Conservation (phyloP, 2,113 vertebrate species). For the Brachionichthys hirsutus region DNA sequence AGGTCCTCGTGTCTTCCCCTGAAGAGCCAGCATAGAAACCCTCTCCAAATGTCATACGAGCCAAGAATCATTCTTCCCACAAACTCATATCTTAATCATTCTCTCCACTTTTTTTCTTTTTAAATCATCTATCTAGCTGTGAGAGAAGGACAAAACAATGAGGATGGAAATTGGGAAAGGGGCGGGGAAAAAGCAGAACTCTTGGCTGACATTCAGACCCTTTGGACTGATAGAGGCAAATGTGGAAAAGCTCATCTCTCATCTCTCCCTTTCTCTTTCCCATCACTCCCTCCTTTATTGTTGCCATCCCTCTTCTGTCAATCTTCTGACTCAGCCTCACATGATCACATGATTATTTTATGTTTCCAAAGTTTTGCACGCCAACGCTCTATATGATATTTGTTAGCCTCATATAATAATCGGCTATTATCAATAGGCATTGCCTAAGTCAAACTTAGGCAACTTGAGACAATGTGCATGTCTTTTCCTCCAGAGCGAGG, state of each 20-base stretch:
- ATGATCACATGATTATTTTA: background rate
- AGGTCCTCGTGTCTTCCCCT: background rate
- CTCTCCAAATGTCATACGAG: constrained; percentile 23
- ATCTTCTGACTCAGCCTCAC: constrained; percentile 21
- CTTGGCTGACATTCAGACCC: constrained; percentile 42
- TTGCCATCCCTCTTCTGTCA: constrained; percentile 12
- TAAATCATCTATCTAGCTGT: constrained; percentile 53
- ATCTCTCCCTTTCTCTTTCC: constrained; percentile 30
- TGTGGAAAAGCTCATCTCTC: constrained; percentile 55
- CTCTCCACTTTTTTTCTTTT: constrained; percentile 60
- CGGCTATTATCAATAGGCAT: no score
- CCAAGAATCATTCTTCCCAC: constrained; percentile 48
- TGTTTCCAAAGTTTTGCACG: background rate
- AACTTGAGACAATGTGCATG: no score
- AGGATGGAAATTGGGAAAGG: constrained; percentile 4
- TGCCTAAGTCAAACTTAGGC: no score
- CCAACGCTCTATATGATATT: no score
- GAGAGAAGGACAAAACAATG: constrained; percentile 2
- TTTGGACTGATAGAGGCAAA: constrained; percentile 54
- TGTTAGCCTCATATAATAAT: no score
- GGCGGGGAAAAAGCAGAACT: constrained; percentile 23
- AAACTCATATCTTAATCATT: constrained; percentile 53
- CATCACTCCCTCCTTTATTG: constrained; percentile 5
- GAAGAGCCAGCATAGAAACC: background rate
- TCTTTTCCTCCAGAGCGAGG: no score